Evolutionary conservation across 1,140 invertebrate species (phyloP).

Genomic region (Dendroctonus valens): DNA sequence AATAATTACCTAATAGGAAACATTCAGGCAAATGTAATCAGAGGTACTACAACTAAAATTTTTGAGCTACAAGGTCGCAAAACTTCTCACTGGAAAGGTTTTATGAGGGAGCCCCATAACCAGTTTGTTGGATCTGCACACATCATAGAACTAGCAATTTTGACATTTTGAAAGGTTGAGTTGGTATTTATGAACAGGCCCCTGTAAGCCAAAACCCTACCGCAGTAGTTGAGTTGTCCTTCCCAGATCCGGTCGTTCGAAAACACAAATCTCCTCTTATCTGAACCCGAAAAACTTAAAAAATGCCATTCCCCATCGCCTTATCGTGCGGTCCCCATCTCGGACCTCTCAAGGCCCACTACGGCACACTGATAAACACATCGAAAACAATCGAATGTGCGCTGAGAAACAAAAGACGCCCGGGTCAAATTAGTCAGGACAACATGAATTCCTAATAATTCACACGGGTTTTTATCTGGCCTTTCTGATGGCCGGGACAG

Average conservation of each 20-base stretch:
- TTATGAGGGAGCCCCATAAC: too few species aligned
- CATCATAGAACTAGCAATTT: too few species aligned
- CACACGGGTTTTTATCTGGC: constrained; percentile 13
- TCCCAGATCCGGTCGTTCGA: constrained; percentile 10
- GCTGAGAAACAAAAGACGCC: constrained; percentile 32
- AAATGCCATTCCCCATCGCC: constrained; percentile 23
- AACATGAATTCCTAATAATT: constrained; percentile 32
- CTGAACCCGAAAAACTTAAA: constrained; percentile 22
- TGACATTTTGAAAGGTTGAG: not conserved
- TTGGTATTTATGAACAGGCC: constrained; percentile 1
- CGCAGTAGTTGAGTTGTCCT: constrained; percentile 30
- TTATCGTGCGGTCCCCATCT: constrained; percentile 30
- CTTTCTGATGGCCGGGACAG: not conserved
- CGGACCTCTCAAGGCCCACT: constrained; percentile 31
- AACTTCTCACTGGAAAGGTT: too few species aligned
- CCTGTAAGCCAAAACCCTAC: constrained; percentile 1
- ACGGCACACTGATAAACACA: constrained; percentile 29
- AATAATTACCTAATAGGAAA: too few species aligned
- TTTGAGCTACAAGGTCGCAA: too few species aligned
- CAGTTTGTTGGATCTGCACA: too few species aligned
- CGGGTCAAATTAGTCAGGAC: constrained; percentile 32
- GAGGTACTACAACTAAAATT: too few species aligned
- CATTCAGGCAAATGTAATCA: too few species aligned
- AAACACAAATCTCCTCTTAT: constrained; percentile 31
- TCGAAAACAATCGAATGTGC: constrained; percentile 33